Conservation (phyloP, 1,140 invertebrate species). For the Helicoverpa armigera region DNA sequence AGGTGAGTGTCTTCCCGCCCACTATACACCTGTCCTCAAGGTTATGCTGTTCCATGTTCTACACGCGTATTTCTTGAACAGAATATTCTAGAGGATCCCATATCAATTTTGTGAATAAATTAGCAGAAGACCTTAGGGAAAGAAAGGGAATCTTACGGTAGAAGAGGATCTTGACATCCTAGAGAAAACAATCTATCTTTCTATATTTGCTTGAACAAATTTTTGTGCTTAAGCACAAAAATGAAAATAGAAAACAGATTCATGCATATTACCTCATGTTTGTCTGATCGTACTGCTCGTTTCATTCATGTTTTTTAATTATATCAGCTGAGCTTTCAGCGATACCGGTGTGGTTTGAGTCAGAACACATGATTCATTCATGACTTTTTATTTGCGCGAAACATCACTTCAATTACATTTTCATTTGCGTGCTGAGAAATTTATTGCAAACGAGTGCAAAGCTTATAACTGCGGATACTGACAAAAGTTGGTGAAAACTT, state of each 20-base stretch:
- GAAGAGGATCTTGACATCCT: no score
- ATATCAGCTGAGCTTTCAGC: constrained; percentile 28
- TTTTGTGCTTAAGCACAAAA: no score
- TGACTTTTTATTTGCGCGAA: constrained; percentile 37
- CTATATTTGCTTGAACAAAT: no score
- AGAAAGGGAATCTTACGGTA: no score
- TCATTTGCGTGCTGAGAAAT: constrained; percentile 21
- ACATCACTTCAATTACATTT: constrained; percentile 27
- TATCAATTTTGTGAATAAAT: no score
- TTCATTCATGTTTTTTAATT: constrained; percentile 20
- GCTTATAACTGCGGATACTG: not conserved
- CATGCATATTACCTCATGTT: not conserved
- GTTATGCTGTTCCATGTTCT: constrained; percentile 38
- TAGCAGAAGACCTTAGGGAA: no score
- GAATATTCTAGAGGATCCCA: not conserved
- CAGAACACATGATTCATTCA: constrained; percentile 32
- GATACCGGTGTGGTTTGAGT: constrained; percentile 13
- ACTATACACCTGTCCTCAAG: constrained; percentile 64
- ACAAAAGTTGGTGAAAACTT: constrained; percentile 18
- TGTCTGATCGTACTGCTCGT: constrained; percentile 3
- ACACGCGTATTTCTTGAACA: constrained; percentile 24
- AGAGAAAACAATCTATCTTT: no score
- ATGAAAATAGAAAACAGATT: no score
- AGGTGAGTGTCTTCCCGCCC: constrained; percentile 76
- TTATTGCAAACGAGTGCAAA: constrained; percentile 13